Evolutionary conservation across 2,888 invertebrate genomes (phyloP).

Genomic region (Pandemis heparana): DNA sequence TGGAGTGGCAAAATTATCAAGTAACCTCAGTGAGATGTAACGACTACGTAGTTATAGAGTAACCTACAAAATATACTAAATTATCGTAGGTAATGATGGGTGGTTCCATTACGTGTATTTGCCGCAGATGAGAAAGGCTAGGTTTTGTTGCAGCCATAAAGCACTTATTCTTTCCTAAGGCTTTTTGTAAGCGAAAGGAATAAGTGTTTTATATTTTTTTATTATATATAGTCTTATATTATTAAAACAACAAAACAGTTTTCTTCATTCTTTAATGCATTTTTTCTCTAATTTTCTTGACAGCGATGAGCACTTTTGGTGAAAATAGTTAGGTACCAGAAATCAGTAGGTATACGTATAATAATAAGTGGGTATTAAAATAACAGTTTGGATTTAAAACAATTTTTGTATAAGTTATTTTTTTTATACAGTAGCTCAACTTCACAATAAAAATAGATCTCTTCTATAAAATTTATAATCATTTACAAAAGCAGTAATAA

Average conservation of each 20-base stretch:
- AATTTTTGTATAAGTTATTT: conserved; percentile 70
- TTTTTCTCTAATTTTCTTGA: conserved; percentile 87
- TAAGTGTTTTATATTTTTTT: background rate
- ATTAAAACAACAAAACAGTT: conserved; percentile 68
- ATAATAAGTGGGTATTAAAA: conserved; percentile 53
- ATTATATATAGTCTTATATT: too few species aligned
- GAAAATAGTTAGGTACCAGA: conserved; percentile 85
- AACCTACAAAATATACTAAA: too few species aligned
- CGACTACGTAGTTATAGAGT: too few species aligned
- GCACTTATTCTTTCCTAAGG: too few species aligned
- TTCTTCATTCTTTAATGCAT: conserved; percentile 86
- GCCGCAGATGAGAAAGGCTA: too few species aligned
- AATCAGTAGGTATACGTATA: conserved; percentile 68
- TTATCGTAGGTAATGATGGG: too few species aligned
- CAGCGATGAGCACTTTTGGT: conserved; percentile 91
- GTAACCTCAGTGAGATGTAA: too few species aligned
- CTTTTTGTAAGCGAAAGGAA: background rate
- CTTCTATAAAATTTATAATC: conserved; percentile 85
- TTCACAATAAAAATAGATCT: conserved; percentile 86
- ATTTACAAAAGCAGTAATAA: conserved; percentile 83
- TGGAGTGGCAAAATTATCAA: too few species aligned
- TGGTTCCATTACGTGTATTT: too few species aligned
- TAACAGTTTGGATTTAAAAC: conserved; percentile 79
- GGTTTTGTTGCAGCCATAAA: too few species aligned
- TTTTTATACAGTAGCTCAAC: conserved; percentile 78